Base-by-base conservation (phyloP, 2,888 invertebrate genomes). In the Tolmerus cingulatus region DNA sequence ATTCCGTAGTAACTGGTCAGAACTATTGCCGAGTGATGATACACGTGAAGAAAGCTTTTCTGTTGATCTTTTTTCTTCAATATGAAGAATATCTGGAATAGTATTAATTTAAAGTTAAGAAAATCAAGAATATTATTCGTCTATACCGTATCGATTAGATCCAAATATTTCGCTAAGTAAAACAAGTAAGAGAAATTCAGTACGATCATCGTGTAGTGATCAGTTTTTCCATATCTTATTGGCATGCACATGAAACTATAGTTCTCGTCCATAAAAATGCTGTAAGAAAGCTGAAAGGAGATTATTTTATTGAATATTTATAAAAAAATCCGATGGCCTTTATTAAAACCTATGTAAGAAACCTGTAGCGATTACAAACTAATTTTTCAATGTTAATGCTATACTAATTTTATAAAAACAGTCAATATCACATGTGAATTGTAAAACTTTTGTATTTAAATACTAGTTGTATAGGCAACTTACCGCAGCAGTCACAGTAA, bases 91-190 rank as follows among this genome's bases (percentile, higher is more conserved):
- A 92, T 90, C 92, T 92, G 77, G 4, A 88, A 46, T 16, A 16
- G 3, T 2, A 16, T 46, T 46, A 1, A 46, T 46, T 46, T 40
- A 40, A 40, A 5, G 3, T 34, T 34, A 40, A 40, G 9, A 2
- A 40, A 16, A 46, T 46, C 16, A 46, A 46, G 3, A 46, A 46
- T 46, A 46, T 16, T 9, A 4, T 46, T 3, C 46, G 16, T 16
- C 46, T 90, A 89, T 89, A 95, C 94, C 88, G 96, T 96, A 90
- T 96, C 96, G 0, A 95, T 90, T 5, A 96, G 93, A 91, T 96
- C 96, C 81, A 95, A 90, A 66, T 96, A 92, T 92, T 96, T 96
- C n/a, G 95, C 93, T n/a, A 95, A 89, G 90, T 95, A 96, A 91
- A 96, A 96, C 87, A 94, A 90, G 93, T 95, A 95, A 9, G 94